phyloP scores from a whole-genome alignment of 64 coral and sea anemone species.

The Astreopora myriophthalma region DNA sequence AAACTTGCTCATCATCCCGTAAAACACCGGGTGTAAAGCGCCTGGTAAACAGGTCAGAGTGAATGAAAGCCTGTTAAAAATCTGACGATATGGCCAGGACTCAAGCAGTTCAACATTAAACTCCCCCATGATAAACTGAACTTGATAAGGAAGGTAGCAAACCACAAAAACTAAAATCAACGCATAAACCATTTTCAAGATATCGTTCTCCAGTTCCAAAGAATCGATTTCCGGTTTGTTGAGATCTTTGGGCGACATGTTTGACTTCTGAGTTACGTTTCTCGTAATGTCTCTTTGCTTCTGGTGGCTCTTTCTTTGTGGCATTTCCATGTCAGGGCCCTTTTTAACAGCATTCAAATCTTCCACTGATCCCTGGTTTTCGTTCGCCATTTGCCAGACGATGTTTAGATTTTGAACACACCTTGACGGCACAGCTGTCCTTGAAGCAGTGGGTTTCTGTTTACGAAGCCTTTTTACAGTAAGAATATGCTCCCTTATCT shows the following conservation, averaged over 20 bases:
- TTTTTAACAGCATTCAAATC: background rate
- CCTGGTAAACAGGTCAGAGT: conserved; percentile 38
- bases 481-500: conserved; percentile 63
- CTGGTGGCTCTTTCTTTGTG: background rate
- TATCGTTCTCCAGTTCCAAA: conserved; percentile 28
- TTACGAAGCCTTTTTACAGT: background rate
- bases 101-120: background rate
- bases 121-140: conserved; percentile 25
- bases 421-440: too few relatives aligned
- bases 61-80: background rate
- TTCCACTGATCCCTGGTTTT: background rate
- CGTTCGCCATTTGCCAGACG: too few relatives aligned
- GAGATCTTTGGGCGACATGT: background rate
- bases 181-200: conserved; percentile 66
- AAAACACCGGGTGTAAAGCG: conserved; percentile 59
- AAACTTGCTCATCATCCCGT: conserved; percentile 70
- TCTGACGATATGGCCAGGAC: background rate
- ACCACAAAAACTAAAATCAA: conserved; percentile 58
- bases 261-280: background rate
- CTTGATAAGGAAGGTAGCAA: conserved; percentile 56
- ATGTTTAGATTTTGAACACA: too few relatives aligned
- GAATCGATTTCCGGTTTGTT: background rate
- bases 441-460: background rate
- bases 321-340: background rate
- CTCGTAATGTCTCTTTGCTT: background rate